These are phyloP conservation scores for Marisa cornuarietis DNA, from an alignment of 1,140 invertebrate genomes.

Conservation along the genomic window DNA sequence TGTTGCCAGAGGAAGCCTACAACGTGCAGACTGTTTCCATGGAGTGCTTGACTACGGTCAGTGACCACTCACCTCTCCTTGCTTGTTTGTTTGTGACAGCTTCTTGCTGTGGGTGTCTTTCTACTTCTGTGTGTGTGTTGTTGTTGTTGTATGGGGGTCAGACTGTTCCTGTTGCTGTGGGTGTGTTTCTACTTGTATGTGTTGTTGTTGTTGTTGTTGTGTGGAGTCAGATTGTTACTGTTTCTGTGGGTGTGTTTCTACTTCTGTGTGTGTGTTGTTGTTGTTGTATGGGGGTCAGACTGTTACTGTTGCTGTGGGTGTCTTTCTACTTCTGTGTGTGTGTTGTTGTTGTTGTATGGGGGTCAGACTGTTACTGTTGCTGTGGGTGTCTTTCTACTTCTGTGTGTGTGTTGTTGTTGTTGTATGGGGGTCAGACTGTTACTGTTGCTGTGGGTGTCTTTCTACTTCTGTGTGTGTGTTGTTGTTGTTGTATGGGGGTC, in stretches of 20 bases:
- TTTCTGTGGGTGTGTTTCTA: not conserved
- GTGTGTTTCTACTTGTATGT: not conserved
- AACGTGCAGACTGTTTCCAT: conserved; percentile 48
- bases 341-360: too few species aligned
- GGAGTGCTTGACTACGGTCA: conserved; percentile 55
- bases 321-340: too few species aligned
- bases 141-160: too few species aligned
- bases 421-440: too few species aligned
- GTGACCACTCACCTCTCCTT: not conserved
- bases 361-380: too few species aligned
- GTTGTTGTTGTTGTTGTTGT: not conserved
- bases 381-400: too few species aligned
- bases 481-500: too few species aligned
- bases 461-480: too few species aligned
- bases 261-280: not conserved
- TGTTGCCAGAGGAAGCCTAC: conserved; percentile 54
- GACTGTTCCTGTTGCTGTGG: not conserved
- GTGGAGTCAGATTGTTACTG: too few species aligned
- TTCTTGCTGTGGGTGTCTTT: not conserved
- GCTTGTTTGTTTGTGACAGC: not conserved
- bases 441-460: too few species aligned
- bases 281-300: not conserved
- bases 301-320: too few species aligned
- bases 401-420: too few species aligned
- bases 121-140: not conserved